Evolutionary conservation across 2,113 vertebrate species (phyloP), one percentile per base, ranked within the genome.

Genomic region (Petromus typicus): DNA sequence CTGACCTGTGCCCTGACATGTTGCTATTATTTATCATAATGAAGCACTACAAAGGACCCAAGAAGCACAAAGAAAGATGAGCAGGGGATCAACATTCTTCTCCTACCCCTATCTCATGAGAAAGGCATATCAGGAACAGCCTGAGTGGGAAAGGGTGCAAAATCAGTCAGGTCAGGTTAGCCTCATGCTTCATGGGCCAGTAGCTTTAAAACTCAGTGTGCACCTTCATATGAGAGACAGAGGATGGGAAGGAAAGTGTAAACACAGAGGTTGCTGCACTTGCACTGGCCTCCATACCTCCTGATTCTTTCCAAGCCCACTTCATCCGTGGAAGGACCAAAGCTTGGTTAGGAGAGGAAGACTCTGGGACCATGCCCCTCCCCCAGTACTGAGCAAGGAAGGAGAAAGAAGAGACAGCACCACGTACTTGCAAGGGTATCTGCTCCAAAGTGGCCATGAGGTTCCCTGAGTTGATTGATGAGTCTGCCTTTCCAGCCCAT

Each of bases 11-110:
- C 75, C 34, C 43, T n/a, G 23, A 79, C 79, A 61, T 16, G 25
- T 10, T 48, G 32, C 69, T 73, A 45, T 34, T 75, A 34, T 92
- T 94, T 86, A 75, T 61, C 75, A 78, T 51, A 9, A 27, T 59
- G 67, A 61, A 93, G 9, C 3, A 48, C 87, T 59, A 37, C 57
- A 37, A 27, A 63, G 30, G 25, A 56, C 32, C 22, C 25, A 57
- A 2, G 32, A 67, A 23, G 32, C n/a, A 40, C 22, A 63, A 75
- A 82, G 3, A 85, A 75, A 20, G 10, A 14, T 25, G 20, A 63
- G n/a, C 63, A 76, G 22, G 30, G 6, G 11, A 51, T 23, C 40
- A 82, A 5, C 7, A 11, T 25, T 75, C 8, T 81, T 64, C 75
- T 66, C 12, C 22, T 59, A 67, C 30, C 27, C 30, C 7, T 56